Base-by-base conservation (phyloP, 2,113 vertebrate genomes). In the Myrmecobius fasciatus region DNA sequence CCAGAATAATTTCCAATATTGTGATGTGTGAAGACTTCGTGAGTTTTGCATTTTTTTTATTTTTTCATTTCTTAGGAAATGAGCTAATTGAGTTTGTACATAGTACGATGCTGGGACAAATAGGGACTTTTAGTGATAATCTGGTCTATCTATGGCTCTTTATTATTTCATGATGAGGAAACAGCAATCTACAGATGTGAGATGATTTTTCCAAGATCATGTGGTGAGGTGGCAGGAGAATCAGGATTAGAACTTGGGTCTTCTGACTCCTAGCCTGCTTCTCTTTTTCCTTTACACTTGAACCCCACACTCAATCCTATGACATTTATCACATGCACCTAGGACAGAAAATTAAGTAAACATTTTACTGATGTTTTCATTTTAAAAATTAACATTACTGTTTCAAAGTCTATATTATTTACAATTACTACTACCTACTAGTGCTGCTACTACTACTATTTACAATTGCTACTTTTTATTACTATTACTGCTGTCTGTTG, bases 1-100 rank as follows among this genome's bases (percentile, higher is more conserved):
- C 51, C 4, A 25, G 52, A 89, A 93, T 93, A 89, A 93, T 88
- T 96, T 97, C 95, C 93, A 12, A 91, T 91, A 56, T 75, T 93
- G 90, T 97, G 91, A 89, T 93, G 52, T 43, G 90, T 88, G 89
- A 91, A n/a, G 52, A 89, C 49, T n/a, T 43, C 9, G 11, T 10
- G n/a, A 47, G 1, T 52, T 97, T 90, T 90, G 46, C 3, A 88
- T 92, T 14, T n/a, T n/a, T 52, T 89, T 89, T 75, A 94, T 43
- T 89, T 54, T 75, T 88, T 94, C 9, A 46, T 28, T 92, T 94
- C 91, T 43, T 90, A 83, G 90, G 17, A 12, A 0, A 11, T 9
- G 56, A 56, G 25, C 53, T 95, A 91, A 53, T 31, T 53, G n/a
- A 43, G 17, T 83, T 83, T 43, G 2, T 83, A 43, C n/a, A 43